phyloP scores from a whole-genome alignment of 2,797 vertebrate genomes.

The Syngnathus rostellatus region DNA sequence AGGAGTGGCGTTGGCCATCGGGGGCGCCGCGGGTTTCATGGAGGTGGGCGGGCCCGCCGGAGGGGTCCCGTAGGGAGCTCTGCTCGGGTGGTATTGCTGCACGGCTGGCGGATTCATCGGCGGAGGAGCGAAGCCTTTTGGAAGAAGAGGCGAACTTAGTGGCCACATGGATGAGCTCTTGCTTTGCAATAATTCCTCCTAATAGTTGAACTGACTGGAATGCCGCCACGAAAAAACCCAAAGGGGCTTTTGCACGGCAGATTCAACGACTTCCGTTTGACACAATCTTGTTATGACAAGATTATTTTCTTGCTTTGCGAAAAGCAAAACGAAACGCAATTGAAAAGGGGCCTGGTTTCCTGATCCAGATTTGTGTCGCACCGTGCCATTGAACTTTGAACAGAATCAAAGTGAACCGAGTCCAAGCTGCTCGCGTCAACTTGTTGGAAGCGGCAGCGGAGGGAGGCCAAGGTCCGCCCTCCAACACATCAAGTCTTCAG shows the following conservation, averaged over 20 bases:
- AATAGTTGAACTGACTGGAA: too few species aligned
- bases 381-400: constrained; percentile 41
- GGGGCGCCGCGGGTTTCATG: constrained; percentile 24
- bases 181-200: too few species aligned
- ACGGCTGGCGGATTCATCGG: constrained; percentile 66
- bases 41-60: constrained; percentile 43
- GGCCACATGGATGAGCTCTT: too few species aligned
- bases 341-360: too few species aligned
- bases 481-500: constrained; percentile 58
- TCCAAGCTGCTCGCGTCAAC: constrained; percentile 10
- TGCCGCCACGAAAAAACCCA: too few species aligned
- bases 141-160: constrained; percentile 11
- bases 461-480: constrained; percentile 65
- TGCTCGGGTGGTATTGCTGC: constrained; percentile 66
- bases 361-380: neutral
- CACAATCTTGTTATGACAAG: too few species aligned
- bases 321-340: too few species aligned
- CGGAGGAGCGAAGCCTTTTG: constrained; percentile 64
- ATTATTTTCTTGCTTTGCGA: too few species aligned
- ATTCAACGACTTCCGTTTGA: too few species aligned
- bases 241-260: too few species aligned
- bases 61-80: constrained; percentile 64
- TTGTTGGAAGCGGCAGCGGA: constrained; percentile 35
- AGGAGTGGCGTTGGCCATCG: constrained; percentile 45
- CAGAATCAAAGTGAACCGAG: constrained; percentile 16